A percentile compares a stretch with the other conserved stretches of the same genome.
These are phyloP conservation scores for Subanguina moxae DNA, from an alignment of 1,140 invertebrate genomes.

Conservation along the genomic window DNA sequence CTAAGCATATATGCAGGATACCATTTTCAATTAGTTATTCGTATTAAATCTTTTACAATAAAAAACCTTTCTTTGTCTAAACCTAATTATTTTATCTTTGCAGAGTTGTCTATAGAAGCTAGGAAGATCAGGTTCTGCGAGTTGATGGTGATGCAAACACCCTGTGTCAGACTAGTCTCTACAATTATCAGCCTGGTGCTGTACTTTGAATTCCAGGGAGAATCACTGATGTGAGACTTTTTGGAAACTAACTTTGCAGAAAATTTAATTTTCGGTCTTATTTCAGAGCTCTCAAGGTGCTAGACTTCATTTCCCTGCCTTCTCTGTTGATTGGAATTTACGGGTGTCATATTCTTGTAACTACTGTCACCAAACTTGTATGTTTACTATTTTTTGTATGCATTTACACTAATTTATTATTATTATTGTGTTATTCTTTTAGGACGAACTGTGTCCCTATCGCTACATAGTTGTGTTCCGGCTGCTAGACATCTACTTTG, in stretches of 20 bases:
- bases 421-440: constrained; percentile 7
- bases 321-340: constrained; percentile 53
- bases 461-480: constrained; percentile 52
- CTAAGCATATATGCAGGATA: too few species aligned
- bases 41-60: too few species aligned
- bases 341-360: constrained; percentile 55
- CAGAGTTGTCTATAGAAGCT: constrained; percentile 45
- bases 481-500: constrained; percentile 49
- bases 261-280: background rate
- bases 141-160: constrained; percentile 53
- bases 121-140: constrained; percentile 47
- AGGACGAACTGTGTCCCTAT: constrained; percentile 47
- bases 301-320: constrained; percentile 51
- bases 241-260: background rate
- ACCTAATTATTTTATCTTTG: too few species aligned
- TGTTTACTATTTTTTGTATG: background rate
- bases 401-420: too few species aligned
- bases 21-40: too few species aligned
- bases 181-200: constrained; percentile 48
- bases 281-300: constrained; percentile 47
- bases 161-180: constrained; percentile 41
- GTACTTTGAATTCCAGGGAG: constrained; percentile 52
- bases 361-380: constrained; percentile 49
- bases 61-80: too few species aligned
- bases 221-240: constrained; percentile 28